Conservation (phyloP, 1,140 invertebrate species). For the Lordiphosa stackelbergi region DNA sequence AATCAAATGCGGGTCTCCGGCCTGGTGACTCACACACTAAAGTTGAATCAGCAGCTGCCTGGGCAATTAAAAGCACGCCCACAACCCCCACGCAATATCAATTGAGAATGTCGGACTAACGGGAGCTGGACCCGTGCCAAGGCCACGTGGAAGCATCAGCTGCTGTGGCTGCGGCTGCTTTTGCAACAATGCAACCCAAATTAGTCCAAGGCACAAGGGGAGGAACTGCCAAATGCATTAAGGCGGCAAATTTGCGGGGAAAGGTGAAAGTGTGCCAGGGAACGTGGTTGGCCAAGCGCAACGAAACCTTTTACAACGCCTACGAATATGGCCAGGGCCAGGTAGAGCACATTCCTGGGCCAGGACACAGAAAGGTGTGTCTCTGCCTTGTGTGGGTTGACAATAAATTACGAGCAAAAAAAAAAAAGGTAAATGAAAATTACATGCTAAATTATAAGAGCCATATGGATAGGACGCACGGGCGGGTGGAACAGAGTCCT, state of each 20-base stretch:
- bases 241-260: constrained; percentile 50
- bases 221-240: constrained; percentile 37
- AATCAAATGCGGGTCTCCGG: constrained; percentile 45
- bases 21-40: constrained; percentile 42
- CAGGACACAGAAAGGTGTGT: constrained; percentile 10
- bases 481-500: constrained; percentile 20
- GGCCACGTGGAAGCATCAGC: constrained; percentile 43
- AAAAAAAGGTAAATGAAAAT: constrained; percentile 35
- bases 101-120: constrained; percentile 35
- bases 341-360: not conserved
- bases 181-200: constrained; percentile 58
- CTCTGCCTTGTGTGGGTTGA: constrained; percentile 23
- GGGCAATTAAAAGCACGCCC: constrained; percentile 49
- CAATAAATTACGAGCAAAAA: constrained; percentile 62
- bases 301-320: constrained; percentile 48
- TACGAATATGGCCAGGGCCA: constrained; percentile 31
- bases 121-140: constrained; percentile 55
- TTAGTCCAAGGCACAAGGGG: constrained; percentile 42
- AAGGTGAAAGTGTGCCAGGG: constrained; percentile 63
- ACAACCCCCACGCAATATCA: constrained; percentile 13
- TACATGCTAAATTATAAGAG: constrained; percentile 56
- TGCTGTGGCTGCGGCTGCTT: constrained; percentile 27
- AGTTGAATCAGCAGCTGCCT: constrained; percentile 40
- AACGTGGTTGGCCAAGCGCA: constrained; percentile 37
- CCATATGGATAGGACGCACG: constrained; percentile 19